phyloP scores from a whole-genome alignment of 2,113 vertebrate species.

The Hippolais icterina region DNA sequence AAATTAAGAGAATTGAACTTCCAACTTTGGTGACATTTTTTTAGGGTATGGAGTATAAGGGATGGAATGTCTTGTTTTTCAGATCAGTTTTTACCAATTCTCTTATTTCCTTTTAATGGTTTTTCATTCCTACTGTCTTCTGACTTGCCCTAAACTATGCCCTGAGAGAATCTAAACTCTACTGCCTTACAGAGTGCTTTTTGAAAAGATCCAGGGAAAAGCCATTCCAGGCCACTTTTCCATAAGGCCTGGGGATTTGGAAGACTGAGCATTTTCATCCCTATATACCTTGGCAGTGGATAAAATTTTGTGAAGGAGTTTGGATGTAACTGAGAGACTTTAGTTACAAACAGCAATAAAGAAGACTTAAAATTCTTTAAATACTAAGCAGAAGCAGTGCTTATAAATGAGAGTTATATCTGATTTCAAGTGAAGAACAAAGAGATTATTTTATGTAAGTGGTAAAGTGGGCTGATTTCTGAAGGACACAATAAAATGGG shows the following conservation, averaged over 20 bases:
- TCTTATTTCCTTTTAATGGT: background rate
- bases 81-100: background rate
- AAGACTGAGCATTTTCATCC: background rate
- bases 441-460: background rate
- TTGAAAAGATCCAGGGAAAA: background rate
- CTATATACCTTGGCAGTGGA: background rate
- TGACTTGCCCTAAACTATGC: background rate
- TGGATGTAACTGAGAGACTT: background rate
- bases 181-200: background rate
- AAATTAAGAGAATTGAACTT: background rate
- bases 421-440: background rate
- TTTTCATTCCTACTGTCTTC: background rate
- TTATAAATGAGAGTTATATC: background rate
- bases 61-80: background rate
- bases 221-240: background rate
- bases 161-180: background rate
- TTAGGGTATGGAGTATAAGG: background rate
- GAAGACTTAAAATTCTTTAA: background rate
- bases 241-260: background rate
- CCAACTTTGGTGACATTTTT: background rate
- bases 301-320: background rate
- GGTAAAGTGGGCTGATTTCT: background rate
- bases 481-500: background rate
- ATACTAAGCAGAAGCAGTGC: background rate
- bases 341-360: background rate